These are phyloP conservation scores for Hirtodrosophila alboralis DNA, from an alignment of 2,888 invertebrate species.

Conservation along the genomic window DNA sequence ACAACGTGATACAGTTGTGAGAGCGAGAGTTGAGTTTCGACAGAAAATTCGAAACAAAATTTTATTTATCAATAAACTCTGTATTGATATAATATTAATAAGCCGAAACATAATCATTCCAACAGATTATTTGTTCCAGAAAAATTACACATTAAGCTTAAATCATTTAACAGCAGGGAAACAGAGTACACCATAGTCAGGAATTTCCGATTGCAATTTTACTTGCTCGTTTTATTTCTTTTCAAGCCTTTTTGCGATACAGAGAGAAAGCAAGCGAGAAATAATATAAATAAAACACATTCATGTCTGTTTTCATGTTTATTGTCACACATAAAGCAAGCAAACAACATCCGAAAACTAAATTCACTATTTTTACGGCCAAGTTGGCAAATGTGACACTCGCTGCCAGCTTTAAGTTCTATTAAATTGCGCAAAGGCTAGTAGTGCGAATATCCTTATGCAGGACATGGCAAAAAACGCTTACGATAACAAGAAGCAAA, in stretches of 20 bases:
- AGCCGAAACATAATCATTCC: too few relatives aligned
- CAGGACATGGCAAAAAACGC: conserved; percentile 44
- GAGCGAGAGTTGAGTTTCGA: too few relatives aligned
- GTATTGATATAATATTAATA: too few relatives aligned
- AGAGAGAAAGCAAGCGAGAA: conserved; percentile 16
- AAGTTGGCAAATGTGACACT: conserved; percentile 64
- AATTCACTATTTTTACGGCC: conserved; percentile 68
- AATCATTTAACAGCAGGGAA: too few relatives aligned
- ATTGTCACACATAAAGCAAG: conserved; percentile 76
- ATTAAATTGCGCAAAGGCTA: conserved; percentile 55
- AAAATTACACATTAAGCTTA: too few relatives aligned
- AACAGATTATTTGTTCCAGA: too few relatives aligned
- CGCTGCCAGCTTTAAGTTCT: conserved; percentile 68
- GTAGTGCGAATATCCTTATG: conserved; percentile 15
- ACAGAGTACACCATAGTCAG: too few relatives aligned
- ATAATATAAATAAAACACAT: conserved; percentile 60
- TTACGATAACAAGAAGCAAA: conserved; percentile 50
- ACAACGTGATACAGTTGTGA: too few relatives aligned
- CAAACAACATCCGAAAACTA: conserved; percentile 40
- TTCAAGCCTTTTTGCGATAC: conserved; percentile 41
- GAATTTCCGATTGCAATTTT: too few relatives aligned
- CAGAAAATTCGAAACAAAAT: too few relatives aligned
- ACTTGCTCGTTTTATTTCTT: too few relatives aligned
- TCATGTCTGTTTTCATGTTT: conserved; percentile 76
- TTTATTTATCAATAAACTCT: too few relatives aligned